Conservation (phyloP, 2,797 vertebrate genomes). For the Podarcis lilfordi region DNA sequence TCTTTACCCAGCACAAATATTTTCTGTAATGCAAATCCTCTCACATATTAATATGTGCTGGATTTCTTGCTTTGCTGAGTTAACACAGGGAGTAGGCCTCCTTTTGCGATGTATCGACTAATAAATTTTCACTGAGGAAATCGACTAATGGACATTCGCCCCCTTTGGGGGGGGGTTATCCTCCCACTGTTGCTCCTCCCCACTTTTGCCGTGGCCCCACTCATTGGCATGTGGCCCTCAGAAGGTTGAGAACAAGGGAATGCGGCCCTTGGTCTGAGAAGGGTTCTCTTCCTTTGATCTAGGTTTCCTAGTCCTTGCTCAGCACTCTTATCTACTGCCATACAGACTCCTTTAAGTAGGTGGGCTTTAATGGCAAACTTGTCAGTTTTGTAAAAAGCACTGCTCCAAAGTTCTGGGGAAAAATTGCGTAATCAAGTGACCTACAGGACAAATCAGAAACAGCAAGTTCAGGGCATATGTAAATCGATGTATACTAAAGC, state of each 20-base stretch:
- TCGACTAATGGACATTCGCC: too few species aligned
- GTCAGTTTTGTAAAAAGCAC: constrained; percentile 8
- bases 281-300: too few species aligned
- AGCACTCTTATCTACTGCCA: neutral
- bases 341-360: neutral
- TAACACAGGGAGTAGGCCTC: constrained; percentile 18
- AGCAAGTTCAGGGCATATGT: neutral
- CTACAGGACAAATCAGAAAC: fast-evolving
- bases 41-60: neutral
- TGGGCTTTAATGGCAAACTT: fast-evolving
- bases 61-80: constrained; percentile 12
- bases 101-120: too few species aligned
- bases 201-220: too few species aligned
- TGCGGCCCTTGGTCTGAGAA: too few species aligned
- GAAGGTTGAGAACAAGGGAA: too few species aligned
- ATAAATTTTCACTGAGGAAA: too few species aligned
- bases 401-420: neutral
- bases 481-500: neutral
- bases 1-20: fast-evolving
- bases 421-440: neutral
- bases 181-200: too few species aligned
- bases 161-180: too few species aligned
- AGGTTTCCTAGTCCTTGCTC: neutral
- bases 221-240: too few species aligned
- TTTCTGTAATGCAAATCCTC: constrained; percentile 22